Base-by-base conservation (phyloP, 2,797 vertebrate species). In the Melopsittacus undulatus region DNA sequence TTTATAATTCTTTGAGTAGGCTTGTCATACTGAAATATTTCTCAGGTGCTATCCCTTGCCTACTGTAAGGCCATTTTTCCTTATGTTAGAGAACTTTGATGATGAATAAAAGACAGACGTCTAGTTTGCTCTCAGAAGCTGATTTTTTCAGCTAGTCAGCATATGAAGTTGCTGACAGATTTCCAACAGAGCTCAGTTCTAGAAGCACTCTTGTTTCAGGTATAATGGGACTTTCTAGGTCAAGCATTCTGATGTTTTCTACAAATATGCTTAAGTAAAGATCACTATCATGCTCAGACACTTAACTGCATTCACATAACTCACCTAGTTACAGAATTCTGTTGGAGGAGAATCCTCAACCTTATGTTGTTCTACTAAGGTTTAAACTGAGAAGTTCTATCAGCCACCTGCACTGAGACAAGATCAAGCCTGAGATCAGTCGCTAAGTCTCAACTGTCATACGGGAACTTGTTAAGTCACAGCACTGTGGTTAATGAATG, bases 21-120 rank as follows among this genome's bases (percentile, higher is more conserved):
- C 26, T 78, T 91, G 89, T 90, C 77, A 76, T 64, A 56, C 49
- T 90, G 89, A 86, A 91, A 94, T 91, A 88, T 87, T 89, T 79
- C 34, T 79, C n/a, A 90, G 57, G 64, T 90, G 77, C 59, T 83
- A 42, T 30, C 32, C 67, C 52, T 89, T 94, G 74, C 63, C 77
- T 79, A 34, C 70, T 82, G 12, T 49, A 77, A 67, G 68, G 42
- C 68, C 74, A 84, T 90, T 92, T 89, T 80, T 89, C 76, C 79
- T 64, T 29, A 92, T 18, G n/a, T 89, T 95, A 76, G 76, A 92
- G 43, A 69, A 9, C 45, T 51, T 36, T 48, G 57, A 91, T 90
- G 87, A 78, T 54, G 66, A 80, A 80, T 92, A 92, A 89, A 93
- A 93, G 75, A 77, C 36, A 87, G 82, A 92, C 75, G 82, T 80